Evolutionary conservation across 2,113 vertebrate genomes (phyloP).

Genomic region (Collichthys lucidus): DNA sequence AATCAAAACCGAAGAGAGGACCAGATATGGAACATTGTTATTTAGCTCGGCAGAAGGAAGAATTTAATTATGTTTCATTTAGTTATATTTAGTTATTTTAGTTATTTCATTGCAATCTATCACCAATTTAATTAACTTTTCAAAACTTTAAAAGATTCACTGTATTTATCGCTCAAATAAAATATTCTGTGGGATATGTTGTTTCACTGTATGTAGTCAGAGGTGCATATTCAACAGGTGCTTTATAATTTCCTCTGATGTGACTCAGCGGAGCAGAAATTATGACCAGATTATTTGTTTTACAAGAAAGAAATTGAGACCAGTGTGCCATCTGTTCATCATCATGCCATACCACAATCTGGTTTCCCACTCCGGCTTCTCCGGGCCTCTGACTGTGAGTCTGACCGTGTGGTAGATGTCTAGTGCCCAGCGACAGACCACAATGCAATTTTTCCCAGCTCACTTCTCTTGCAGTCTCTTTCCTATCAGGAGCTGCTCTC

Average conservation of each 20-base stretch:
- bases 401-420: constrained; percentile 10
- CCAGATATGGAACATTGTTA: constrained; percentile 3
- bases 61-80: constrained; percentile 7
- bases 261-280: not conserved
- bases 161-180: not conserved
- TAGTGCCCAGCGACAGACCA: not conserved
- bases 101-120: not conserved
- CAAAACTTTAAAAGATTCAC: not conserved
- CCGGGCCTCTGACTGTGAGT: not conserved
- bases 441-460: not conserved
- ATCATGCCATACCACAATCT: not conserved
- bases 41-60: constrained; percentile 3
- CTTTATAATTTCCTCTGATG: constrained; percentile 4
- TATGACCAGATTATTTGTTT: not conserved
- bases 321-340: not conserved
- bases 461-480: constrained; percentile 24
- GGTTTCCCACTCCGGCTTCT: not conserved
- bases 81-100: no score
- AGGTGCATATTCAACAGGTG: not conserved
- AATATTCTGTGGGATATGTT: not conserved
- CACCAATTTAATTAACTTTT: not conserved
- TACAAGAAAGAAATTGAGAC: not conserved
- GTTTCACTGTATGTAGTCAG: not conserved
- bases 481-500: constrained; percentile 66
- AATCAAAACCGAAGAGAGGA: constrained; percentile 21